phyloP scores from a whole-genome alignment of 2,797 vertebrate genomes.

The Setipinna tenuifilis region DNA sequence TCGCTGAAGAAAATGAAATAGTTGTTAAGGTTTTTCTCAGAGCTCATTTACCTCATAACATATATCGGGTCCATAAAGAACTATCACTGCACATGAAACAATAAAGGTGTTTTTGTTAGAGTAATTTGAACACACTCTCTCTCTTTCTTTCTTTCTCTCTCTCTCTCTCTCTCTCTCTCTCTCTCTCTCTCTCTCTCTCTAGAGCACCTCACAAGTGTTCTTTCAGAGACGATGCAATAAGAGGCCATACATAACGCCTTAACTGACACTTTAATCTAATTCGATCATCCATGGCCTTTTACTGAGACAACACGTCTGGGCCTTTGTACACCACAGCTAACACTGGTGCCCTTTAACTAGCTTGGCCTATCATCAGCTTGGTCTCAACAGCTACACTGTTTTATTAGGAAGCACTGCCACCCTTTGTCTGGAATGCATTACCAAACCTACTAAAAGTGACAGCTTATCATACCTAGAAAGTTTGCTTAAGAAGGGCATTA shows the following conservation, averaged over 20 bases:
- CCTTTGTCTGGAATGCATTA: slow-evolving; percentile 34
- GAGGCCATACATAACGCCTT: background rate
- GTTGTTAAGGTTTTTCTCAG: background rate
- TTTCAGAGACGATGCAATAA: background rate
- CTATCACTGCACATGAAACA: background rate
- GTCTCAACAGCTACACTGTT: background rate
- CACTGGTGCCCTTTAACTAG: background rate
- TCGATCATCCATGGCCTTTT: background rate
- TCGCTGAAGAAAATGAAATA: background rate
- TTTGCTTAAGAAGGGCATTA: too few relatives aligned
- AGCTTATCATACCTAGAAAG: background rate
- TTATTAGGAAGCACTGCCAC: slow-evolving; percentile 29
- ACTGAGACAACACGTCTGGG: background rate
- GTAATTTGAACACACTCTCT: too few relatives aligned
- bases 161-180: too few relatives aligned
- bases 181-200: background rate
- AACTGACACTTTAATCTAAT: background rate
- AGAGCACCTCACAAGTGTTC: background rate
- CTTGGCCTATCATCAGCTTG: background rate
- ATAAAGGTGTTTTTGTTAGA: too few relatives aligned
- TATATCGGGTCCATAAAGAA: background rate
- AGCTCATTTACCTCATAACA: background rate
- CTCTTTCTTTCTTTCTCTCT: too few relatives aligned
- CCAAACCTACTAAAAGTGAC: background rate
- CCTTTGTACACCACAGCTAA: background rate